phyloP scores from a whole-genome alignment of 2,113 vertebrate genomes.

The Psilopsiagon aymara region DNA sequence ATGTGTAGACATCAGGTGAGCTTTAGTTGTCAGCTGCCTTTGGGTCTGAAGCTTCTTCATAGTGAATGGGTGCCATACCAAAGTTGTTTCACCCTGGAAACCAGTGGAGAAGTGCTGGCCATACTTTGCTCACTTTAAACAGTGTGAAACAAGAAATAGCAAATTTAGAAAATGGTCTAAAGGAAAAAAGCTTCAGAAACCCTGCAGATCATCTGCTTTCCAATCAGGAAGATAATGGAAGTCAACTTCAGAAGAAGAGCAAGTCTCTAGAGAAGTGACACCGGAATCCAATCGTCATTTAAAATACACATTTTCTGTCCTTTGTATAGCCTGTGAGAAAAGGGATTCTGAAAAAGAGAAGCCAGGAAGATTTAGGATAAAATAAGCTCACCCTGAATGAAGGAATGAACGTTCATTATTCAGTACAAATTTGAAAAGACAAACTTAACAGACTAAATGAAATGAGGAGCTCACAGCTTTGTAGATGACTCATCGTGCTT shows the following conservation, averaged over 20 bases:
- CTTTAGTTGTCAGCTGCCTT: neutral
- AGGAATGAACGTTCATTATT: neutral
- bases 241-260: neutral
- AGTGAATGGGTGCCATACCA: neutral
- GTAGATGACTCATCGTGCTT: neutral
- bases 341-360: neutral
- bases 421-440: neutral
- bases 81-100: neutral
- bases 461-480: neutral
- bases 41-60: neutral
- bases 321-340: neutral
- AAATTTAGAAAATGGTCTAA: neutral
- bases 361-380: neutral
- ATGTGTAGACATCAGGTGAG: neutral
- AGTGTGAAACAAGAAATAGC: neutral
- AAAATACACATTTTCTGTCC: neutral
- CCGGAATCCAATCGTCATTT: neutral
- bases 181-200: neutral
- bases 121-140: neutral
- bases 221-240: neutral
- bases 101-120: neutral
- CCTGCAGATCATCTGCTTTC: neutral
- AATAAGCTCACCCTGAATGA: neutral
- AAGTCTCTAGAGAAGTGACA: neutral
- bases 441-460: neutral